Conservation (phyloP, 2,797 vertebrate genomes). For the Melanitta fusca region DNA sequence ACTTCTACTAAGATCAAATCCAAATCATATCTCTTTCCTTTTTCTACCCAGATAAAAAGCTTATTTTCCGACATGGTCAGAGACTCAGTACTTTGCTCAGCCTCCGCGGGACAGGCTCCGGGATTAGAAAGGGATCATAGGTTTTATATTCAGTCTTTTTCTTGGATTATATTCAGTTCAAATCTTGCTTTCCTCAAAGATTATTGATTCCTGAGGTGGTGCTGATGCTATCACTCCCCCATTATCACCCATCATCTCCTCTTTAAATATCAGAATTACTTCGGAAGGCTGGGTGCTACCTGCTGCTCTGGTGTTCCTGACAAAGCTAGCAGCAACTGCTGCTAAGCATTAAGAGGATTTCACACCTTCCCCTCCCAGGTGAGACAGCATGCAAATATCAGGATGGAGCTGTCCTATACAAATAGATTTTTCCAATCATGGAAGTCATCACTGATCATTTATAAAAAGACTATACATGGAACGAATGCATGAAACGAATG, state of each 20-base stretch:
- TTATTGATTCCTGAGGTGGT: background rate
- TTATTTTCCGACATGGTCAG: background rate
- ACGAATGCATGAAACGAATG: background rate
- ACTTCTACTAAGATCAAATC: background rate
- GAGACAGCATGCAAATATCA: background rate
- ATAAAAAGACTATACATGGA: background rate
- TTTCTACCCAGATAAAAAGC: background rate
- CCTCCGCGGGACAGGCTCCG: background rate
- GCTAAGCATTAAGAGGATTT: background rate
- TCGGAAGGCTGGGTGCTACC: background rate
- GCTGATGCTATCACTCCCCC: background rate
- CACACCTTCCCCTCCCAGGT: background rate
- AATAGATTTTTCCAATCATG: rapidly evolving
- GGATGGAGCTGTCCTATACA: background rate
- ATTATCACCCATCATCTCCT: background rate
- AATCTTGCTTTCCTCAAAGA: background rate
- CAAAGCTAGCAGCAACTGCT: background rate
- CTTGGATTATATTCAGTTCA: background rate
- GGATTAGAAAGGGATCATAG: background rate
- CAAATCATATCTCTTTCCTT: background rate
- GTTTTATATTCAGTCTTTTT: background rate
- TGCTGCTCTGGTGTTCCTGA: background rate
- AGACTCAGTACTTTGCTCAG: background rate
- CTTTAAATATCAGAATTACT: background rate
- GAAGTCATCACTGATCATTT: background rate